A percentile compares a stretch with the other conserved stretches of the same genome.
Evolutionary conservation across 2,113 vertebrate genomes (phyloP).

Genomic region (Saguinus imperator): DNA sequence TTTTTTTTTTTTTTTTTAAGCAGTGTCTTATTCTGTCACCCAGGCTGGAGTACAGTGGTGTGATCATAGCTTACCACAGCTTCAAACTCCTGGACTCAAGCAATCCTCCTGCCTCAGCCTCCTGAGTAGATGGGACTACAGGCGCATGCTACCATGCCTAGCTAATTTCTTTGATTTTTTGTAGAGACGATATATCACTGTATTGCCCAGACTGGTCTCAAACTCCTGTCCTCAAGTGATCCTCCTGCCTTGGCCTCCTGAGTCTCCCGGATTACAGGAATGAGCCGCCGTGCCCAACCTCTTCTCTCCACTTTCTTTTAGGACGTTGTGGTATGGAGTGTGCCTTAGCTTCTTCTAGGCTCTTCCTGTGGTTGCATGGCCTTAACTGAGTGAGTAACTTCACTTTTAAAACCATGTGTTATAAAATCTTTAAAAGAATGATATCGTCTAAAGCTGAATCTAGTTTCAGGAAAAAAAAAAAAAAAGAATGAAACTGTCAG

Average conservation of each 20-base stretch:
- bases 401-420: background rate
- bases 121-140: background rate
- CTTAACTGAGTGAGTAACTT: conserved; percentile 17
- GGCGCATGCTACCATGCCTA: too few relatives aligned
- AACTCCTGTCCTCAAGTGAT: background rate
- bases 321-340: background rate
- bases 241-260: background rate
- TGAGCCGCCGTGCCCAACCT: background rate
- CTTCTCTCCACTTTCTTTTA: background rate
- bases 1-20: too few relatives aligned
- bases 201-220: background rate
- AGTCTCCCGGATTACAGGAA: background rate
- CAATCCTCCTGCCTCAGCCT: background rate
- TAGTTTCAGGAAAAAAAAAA: too few relatives aligned
- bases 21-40: too few relatives aligned
- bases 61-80: too few relatives aligned
- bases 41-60: too few relatives aligned
- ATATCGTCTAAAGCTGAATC: too few relatives aligned
- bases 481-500: background rate
- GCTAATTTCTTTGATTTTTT: background rate
- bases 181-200: background rate
- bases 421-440: background rate
- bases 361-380: background rate
- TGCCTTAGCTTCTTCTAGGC: background rate
- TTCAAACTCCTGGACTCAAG: background rate